A percentile compares a stretch with the other conserved stretches of the same genome.
phyloP scores from a whole-genome alignment of 2,113 vertebrate species.

The Pseudorhombus dupliciocellatus region DNA sequence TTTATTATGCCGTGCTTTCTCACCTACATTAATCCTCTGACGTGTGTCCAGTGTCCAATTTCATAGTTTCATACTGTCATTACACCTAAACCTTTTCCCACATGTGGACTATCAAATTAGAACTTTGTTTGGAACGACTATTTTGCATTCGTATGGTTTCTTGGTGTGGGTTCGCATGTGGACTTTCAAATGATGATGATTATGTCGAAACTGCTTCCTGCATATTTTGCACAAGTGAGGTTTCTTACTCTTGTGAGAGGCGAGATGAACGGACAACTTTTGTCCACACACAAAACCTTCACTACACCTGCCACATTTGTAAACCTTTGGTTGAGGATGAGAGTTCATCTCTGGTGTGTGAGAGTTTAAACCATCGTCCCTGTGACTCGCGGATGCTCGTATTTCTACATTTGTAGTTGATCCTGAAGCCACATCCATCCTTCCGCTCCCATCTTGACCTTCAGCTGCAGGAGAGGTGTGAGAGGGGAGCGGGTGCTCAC shows the following conservation, averaged over 20 bases:
- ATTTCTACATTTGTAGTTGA: background rate
- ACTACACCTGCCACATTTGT: background rate
- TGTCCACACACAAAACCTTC: background rate
- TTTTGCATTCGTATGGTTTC: no score
- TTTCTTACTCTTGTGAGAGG: background rate
- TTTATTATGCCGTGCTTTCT: background rate
- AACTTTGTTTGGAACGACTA: no score
- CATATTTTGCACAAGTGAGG: background rate
- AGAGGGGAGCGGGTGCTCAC: conserved; percentile 2
- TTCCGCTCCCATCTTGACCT: background rate
- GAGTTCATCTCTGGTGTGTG: background rate
- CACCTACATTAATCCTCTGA: no score
- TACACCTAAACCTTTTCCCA: no score
- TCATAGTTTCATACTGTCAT: no score
- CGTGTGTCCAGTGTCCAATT: no score
- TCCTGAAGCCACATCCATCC: background rate
- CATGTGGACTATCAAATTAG: no score
- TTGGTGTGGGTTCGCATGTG: background rate
- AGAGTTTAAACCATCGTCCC: background rate
- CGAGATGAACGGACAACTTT: no score
- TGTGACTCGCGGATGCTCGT: background rate
- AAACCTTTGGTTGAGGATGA: background rate
- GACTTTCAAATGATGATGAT: no score
- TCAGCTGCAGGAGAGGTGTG: background rate
- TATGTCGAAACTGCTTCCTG: rapidly evolving